Evolutionary conservation across 2,888 invertebrate genomes (phyloP).

Genomic region (Xiphydria camelus): DNA sequence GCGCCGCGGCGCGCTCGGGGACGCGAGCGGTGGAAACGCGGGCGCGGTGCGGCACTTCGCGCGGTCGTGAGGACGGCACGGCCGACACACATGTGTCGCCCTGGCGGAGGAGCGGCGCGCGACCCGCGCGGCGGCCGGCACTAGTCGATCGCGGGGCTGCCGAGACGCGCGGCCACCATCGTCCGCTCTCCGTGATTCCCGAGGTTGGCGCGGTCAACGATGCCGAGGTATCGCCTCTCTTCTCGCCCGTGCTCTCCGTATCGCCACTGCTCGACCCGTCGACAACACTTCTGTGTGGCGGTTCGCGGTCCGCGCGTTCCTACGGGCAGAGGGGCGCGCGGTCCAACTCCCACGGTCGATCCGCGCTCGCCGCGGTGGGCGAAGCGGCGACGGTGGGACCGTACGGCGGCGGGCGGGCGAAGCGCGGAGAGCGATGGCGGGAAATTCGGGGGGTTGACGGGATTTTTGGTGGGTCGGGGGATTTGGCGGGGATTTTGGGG

Average conservation of each 20-base stretch:
- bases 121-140: constrained; percentile 30
- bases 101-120: constrained; percentile 35
- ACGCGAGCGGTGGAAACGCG: constrained; percentile 25
- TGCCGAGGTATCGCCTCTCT: constrained; percentile 37
- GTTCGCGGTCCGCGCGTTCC: constrained; percentile 43
- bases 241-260: too few relatives aligned
- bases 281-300: constrained; percentile 46
- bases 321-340: constrained; percentile 25
- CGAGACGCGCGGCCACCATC: constrained; percentile 35
- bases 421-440: too few relatives aligned
- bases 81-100: constrained; percentile 48
- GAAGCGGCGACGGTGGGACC: too few relatives aligned
- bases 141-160: constrained; percentile 29
- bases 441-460: too few relatives aligned
- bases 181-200: constrained; percentile 37
- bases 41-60: constrained; percentile 28
- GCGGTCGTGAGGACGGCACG: constrained; percentile 32
- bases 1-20: too few relatives aligned
- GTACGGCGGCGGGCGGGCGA: too few relatives aligned
- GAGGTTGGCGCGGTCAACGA: constrained; percentile 32
- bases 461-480: too few relatives aligned
- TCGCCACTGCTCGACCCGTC: too few relatives aligned
- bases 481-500: too few relatives aligned
- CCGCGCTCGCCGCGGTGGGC: too few relatives aligned
- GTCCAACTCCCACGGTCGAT: constrained; percentile 17